Conservation (phyloP, 2,113 vertebrate species). For the Clarias batrachus region DNA sequence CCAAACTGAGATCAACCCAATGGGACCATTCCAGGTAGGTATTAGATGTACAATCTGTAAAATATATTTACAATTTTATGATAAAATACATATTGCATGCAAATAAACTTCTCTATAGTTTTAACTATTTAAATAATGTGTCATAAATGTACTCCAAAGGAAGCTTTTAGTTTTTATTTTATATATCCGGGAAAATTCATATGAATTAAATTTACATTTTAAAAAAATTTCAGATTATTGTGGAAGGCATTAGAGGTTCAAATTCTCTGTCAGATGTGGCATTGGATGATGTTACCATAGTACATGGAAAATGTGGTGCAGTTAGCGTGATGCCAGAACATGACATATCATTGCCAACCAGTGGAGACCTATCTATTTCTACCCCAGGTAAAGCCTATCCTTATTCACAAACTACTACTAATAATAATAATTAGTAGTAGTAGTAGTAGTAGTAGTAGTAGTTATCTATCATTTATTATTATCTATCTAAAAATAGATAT, state of each 20-base stretch:
- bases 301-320: conserved; percentile 40
- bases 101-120: background rate
- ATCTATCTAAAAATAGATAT: too few species aligned
- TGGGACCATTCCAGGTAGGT: conserved; percentile 67
- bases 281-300: conserved; percentile 64
- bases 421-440: too few species aligned
- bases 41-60: background rate
- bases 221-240: conserved; percentile 62
- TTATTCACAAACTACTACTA: background rate
- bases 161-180: background rate
- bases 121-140: background rate
- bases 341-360: conserved; percentile 7
- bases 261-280: conserved; percentile 65
- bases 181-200: background rate
- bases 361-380: background rate
- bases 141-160: background rate
- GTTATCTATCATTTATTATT: too few species aligned
- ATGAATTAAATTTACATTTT: background rate
- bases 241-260: conserved; percentile 72
- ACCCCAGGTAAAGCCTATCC: background rate
- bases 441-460: too few species aligned
- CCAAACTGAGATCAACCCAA: conserved; percentile 56
- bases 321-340: background rate
- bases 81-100: background rate
- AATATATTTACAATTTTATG: background rate